Evolutionary conservation across 1,140 invertebrate species (phyloP).

Genomic region (Cotesia typhae): DNA sequence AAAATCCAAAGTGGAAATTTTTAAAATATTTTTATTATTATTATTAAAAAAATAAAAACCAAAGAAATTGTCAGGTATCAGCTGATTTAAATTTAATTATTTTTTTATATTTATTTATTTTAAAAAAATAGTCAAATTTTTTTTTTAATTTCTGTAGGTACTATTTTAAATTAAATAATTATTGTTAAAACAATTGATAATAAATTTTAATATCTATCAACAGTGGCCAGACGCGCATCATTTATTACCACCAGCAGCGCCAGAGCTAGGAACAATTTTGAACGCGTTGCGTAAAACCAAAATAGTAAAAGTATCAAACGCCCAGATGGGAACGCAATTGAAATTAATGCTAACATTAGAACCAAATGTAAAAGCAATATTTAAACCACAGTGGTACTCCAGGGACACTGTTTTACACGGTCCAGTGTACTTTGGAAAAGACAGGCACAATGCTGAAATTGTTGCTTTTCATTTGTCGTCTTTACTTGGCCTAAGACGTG

Average conservation of each 20-base stretch:
- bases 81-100: too few species aligned
- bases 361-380: constrained; percentile 81
- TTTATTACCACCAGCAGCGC: constrained; percentile 72
- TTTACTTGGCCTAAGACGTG: constrained; percentile 79
- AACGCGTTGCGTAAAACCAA: constrained; percentile 73
- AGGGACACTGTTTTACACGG: constrained; percentile 79
- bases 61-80: too few species aligned
- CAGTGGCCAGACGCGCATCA: constrained; percentile 77
- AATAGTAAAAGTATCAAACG: constrained; percentile 80
- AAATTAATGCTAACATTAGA: constrained; percentile 84
- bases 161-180: too few species aligned
- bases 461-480: constrained; percentile 90
- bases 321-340: constrained; percentile 85
- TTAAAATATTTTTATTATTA: too few species aligned
- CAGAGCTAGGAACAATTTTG: constrained; percentile 76
- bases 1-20: too few species aligned
- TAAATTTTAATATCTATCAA: constrained; percentile 30
- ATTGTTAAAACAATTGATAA: too few species aligned
- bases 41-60: too few species aligned
- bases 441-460: constrained; percentile 94
- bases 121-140: too few species aligned
- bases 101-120: too few species aligned
- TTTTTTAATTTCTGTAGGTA: too few species aligned
- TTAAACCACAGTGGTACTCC: constrained; percentile 91
- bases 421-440: constrained; percentile 86